phyloP scores from a whole-genome alignment of 2,888 invertebrate genomes.

The Alentia gelatinosa region DNA sequence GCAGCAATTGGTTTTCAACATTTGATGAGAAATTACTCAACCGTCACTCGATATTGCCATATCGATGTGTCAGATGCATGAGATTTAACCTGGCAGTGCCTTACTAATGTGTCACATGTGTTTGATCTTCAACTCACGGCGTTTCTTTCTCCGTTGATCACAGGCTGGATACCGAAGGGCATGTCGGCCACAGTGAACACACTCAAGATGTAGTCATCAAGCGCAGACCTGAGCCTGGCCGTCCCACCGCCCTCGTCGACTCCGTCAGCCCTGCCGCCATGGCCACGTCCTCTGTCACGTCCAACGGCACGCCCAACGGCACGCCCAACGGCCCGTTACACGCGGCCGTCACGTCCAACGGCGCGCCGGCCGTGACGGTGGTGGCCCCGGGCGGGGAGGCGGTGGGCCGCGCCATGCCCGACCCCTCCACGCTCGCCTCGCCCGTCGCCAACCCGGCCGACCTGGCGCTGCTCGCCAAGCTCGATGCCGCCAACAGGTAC shows the following conservation, averaged over 20 bases:
- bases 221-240: neutral
- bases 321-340: neutral
- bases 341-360: neutral
- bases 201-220: neutral
- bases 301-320: neutral
- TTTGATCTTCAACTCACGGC: neutral
- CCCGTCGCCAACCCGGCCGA: constrained; percentile 82
- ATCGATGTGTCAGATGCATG: too few relatives aligned
- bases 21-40: too few relatives aligned
- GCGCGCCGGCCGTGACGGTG: neutral
- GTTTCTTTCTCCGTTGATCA: neutral
- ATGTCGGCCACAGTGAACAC: neutral
- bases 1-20: too few relatives aligned
- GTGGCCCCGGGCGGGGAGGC: too few relatives aligned
- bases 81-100: neutral
- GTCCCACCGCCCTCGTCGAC: neutral
- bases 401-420: too few relatives aligned
- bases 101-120: neutral
- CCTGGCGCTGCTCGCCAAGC: constrained; percentile 93
- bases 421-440: constrained; percentile 39
- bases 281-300: neutral
- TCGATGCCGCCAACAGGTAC: constrained; percentile 95
- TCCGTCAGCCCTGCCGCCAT: neutral
- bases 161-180: neutral
- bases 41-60: too few relatives aligned